Evolutionary conservation across 2,888 invertebrate species (phyloP), one percentile per base, ranked within the genome.

Genomic region (Troides helena): DNA sequence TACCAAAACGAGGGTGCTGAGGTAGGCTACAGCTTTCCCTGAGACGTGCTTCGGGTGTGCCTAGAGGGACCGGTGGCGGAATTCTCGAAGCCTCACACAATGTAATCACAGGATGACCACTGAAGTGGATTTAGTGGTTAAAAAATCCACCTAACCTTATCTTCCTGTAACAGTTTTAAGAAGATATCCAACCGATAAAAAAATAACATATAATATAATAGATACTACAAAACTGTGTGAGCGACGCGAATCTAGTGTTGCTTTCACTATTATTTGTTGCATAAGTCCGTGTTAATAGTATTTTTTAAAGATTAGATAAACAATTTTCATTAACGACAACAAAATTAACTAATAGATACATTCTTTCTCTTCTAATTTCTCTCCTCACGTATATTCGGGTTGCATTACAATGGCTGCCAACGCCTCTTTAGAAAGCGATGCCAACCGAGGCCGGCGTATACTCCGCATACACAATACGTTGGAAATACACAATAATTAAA

Each of bases 361-460:
- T 67, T 23, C 43, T 62, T 67, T 43, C 39, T 30, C 53, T 69
- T 65, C 30, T 62, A 65, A 36, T 65, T 69, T 69, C 65, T 65
- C 65, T 62, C 43, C 0, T 57, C 65, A 69, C 65, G 69, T 69
- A 69, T 65, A 69, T 69, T 69, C n/a, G 69, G 65, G 56, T 25
- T 36, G 62, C 62, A 74, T 71, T 74, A 72, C 50, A 71, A 71
- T 73, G 70, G 72, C 70, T 69, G 59, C 57, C 63, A 57, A 72
- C 75, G 73, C 72, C 73, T 71, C 67, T 72, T 72, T 76, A 74
- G 75, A 77, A 76, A 77, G 74, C 75, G 69, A 64, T 71, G 67
- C 70, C 62, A 68, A 63, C 63, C 18, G 65, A 56, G 53, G 50
- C 30, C 43, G 60, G 36, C 21, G 56, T 57, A 23, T 21, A 58